phyloP scores from a whole-genome alignment of 2,888 invertebrate species.

The Pelosia muscerda region DNA sequence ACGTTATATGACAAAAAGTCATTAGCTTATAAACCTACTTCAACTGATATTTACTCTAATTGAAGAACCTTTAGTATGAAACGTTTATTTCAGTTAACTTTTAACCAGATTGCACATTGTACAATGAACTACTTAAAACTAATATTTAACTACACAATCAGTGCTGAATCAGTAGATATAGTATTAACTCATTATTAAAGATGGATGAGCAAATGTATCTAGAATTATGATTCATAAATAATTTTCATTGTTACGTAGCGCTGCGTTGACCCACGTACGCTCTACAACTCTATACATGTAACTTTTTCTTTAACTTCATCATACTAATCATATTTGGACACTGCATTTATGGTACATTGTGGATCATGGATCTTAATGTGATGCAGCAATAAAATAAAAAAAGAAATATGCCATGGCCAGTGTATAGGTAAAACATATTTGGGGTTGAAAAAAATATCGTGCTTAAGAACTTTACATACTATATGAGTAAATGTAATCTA shows the following conservation, averaged over 20 bases:
- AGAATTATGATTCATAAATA: not conserved
- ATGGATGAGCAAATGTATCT: constrained; percentile 1
- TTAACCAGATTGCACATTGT: not conserved
- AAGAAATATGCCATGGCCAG: not conserved
- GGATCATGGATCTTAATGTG: not conserved
- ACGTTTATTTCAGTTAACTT: not conserved
- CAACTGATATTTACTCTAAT: too few relatives aligned
- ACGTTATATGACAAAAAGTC: too few relatives aligned
- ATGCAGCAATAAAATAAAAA: not conserved
- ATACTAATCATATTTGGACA: not conserved
- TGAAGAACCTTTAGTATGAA: not conserved
- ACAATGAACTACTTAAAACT: not conserved
- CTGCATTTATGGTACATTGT: not conserved
- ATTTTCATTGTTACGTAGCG: not conserved
- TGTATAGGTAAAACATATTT: not conserved
- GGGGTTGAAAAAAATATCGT: too few relatives aligned
- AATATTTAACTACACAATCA: not conserved
- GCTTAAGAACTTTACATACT: too few relatives aligned
- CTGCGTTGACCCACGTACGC: not conserved
- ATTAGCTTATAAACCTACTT: not conserved
- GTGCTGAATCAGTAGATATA: not conserved
- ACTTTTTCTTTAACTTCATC: not conserved
- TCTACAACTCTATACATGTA: not conserved
- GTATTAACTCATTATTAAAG: not conserved
- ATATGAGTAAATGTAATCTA: too few relatives aligned